These are phyloP conservation scores for Drosophila silvestris DNA, from an alignment of 2,888 invertebrate genomes.

Conservation along the genomic window DNA sequence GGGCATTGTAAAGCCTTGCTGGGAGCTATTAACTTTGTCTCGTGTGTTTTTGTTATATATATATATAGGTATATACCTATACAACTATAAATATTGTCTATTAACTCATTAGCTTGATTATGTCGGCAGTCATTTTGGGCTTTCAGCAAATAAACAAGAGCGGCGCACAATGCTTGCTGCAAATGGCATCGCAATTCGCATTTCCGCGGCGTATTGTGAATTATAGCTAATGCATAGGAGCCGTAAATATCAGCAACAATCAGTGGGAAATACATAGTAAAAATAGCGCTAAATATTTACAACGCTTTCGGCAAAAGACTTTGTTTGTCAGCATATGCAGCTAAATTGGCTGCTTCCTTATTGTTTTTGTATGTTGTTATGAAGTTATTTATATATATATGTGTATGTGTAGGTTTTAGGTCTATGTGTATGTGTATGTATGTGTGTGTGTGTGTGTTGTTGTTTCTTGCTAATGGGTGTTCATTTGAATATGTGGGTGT, in stretches of 20 bases:
- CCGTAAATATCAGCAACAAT: conserved; percentile 42
- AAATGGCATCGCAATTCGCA: conserved; percentile 29
- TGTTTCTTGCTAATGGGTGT: background rate
- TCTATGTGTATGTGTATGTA: conserved; percentile 28
- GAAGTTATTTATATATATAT: conserved; percentile 46
- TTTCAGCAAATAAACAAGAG: conserved; percentile 15
- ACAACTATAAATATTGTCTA: conserved; percentile 17
- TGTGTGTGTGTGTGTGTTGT: conserved; percentile 11
- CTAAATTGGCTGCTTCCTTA: conserved; percentile 67
- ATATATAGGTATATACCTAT: background rate
- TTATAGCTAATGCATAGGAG: conserved; percentile 35
- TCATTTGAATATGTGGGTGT: conserved; percentile 19
- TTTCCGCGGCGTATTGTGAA: conserved; percentile 38
- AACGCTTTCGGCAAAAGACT: conserved; percentile 57
- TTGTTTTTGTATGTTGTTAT: conserved; percentile 51
- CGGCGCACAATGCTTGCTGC: background rate
- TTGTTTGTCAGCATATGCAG: conserved; percentile 50
- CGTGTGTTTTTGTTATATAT: background rate
- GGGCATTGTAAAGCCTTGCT: background rate
- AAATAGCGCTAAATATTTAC: conserved; percentile 72
- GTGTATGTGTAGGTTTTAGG: conserved; percentile 10
- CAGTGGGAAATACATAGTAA: conserved; percentile 42
- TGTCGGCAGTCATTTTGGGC: conserved; percentile 25
- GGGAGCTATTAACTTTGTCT: background rate
- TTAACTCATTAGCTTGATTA: conserved; percentile 39